Evolutionary conservation across 2,113 vertebrate genomes (phyloP).

Genomic region (Eudyptes chrysolophus): DNA sequence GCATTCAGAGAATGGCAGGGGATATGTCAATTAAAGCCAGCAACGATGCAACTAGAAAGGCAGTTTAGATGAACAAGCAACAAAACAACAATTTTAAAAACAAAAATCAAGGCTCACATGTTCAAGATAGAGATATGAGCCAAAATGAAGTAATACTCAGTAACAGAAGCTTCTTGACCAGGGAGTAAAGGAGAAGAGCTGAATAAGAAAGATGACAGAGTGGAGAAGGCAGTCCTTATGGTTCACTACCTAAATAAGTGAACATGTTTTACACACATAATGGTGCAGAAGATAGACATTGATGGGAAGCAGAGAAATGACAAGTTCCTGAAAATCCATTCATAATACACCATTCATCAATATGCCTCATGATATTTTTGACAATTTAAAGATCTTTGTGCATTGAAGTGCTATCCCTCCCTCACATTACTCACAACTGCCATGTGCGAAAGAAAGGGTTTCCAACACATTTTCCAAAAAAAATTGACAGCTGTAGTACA

Average conservation of each 20-base stretch:
- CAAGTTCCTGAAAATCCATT: neutral
- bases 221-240: neutral
- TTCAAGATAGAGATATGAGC: constrained; percentile 1
- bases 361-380: neutral
- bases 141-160: constrained; percentile 43
- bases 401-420: neutral
- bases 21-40: constrained; percentile 46
- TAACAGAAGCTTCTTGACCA: constrained; percentile 36
- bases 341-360: neutral
- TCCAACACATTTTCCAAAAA: neutral
- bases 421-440: neutral
- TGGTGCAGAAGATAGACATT: neutral
- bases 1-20: constrained; percentile 9
- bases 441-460: neutral
- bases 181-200: constrained; percentile 1
- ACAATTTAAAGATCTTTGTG: neutral
- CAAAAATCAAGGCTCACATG: constrained; percentile 22
- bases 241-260: neutral
- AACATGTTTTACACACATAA: neutral
- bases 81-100: constrained; percentile 30
- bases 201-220: neutral
- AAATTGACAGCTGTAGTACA: neutral
- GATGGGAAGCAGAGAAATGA: neutral
- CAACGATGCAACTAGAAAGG: neutral
- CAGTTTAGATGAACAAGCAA: constrained; percentile 49